phyloP scores from a whole-genome alignment of 1,140 invertebrate species.

The Drosophila bocki region DNA sequence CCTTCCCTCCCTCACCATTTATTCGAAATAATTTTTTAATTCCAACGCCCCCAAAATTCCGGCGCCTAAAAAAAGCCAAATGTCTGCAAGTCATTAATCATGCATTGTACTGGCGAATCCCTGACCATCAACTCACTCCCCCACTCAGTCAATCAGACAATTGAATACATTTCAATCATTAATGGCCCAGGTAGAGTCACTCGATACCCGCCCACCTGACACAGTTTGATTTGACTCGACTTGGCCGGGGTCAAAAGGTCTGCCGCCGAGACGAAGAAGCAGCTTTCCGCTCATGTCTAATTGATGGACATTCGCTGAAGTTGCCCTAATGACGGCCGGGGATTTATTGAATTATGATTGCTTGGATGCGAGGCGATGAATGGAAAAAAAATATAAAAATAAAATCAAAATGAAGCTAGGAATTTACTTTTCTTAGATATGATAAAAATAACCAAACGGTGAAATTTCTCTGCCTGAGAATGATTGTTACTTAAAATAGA shows the following conservation, averaged over 20 bases:
- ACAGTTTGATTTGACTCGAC: slow-evolving; percentile 70
- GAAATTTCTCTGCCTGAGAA: not conserved
- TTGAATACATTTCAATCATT: slow-evolving; percentile 83
- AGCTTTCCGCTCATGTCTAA: slow-evolving; percentile 48
- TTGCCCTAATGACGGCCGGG: slow-evolving; percentile 37
- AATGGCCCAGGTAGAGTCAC: slow-evolving; percentile 32
- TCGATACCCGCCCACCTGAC: slow-evolving; percentile 24
- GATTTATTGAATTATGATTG: slow-evolving; percentile 47
- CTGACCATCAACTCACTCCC: slow-evolving; percentile 38
- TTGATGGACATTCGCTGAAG: slow-evolving; percentile 59
- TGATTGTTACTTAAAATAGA: too few relatives aligned
- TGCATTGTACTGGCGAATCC: slow-evolving; percentile 61
- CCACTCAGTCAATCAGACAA: slow-evolving; percentile 74
- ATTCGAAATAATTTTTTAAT: slow-evolving; percentile 78
- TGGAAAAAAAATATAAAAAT: not conserved
- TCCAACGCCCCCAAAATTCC: slow-evolving; percentile 33
- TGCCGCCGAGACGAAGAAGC: slow-evolving; percentile 9
- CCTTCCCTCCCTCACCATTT: not conserved
- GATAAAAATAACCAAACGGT: not conserved
- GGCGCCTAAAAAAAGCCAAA: slow-evolving; percentile 32
- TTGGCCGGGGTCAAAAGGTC: slow-evolving; percentile 48
- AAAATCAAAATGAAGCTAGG: not conserved
- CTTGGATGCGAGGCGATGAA: not conserved
- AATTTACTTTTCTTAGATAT: not conserved
- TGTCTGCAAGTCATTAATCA: slow-evolving; percentile 72